Conservation (phyloP, 2,113 vertebrate species). For the Vidua chalybeata region DNA sequence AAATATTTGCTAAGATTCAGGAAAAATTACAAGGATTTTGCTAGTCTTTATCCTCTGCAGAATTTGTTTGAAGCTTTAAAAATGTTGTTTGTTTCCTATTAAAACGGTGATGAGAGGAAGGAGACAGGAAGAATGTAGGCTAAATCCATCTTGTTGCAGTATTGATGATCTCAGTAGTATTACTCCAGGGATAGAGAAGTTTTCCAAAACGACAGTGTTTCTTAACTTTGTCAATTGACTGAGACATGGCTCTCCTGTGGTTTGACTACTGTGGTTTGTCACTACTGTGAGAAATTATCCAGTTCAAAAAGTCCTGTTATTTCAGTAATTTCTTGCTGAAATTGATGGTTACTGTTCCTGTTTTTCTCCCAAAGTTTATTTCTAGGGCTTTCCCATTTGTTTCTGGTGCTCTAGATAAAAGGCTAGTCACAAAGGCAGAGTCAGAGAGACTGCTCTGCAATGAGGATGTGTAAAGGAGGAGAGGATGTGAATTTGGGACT, state of each 20-base stretch:
- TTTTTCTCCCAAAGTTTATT: conserved; percentile 40
- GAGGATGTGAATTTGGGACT: neutral
- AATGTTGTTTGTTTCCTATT: neutral
- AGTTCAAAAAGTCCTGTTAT: conserved; percentile 59
- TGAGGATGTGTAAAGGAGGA: neutral
- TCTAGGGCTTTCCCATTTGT: conserved; percentile 47
- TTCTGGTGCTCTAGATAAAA: conserved; percentile 31
- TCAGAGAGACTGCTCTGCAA: neutral
- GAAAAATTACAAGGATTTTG: neutral
- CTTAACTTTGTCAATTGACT: conserved; percentile 35
- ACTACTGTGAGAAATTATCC: conserved; percentile 56
- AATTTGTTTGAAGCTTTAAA: neutral
- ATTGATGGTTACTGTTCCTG: conserved; percentile 51
- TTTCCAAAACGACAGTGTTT: conserved; percentile 25
- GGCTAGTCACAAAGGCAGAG: neutral
- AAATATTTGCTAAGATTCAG: neutral
- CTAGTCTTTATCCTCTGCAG: neutral
- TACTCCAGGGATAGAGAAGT: conserved; percentile 6
- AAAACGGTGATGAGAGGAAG: conserved; percentile 12
- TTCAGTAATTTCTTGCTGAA: conserved; percentile 59
- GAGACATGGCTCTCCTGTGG: conserved; percentile 56
- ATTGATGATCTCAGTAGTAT: neutral
- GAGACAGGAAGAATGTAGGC: neutral
- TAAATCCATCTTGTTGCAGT: neutral
- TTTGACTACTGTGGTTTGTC: conserved; percentile 65